A percentile compares a stretch with the other conserved stretches of the same genome.
Conservation (phyloP, 2,888 invertebrate species). For the Lobophora halterata region DNA sequence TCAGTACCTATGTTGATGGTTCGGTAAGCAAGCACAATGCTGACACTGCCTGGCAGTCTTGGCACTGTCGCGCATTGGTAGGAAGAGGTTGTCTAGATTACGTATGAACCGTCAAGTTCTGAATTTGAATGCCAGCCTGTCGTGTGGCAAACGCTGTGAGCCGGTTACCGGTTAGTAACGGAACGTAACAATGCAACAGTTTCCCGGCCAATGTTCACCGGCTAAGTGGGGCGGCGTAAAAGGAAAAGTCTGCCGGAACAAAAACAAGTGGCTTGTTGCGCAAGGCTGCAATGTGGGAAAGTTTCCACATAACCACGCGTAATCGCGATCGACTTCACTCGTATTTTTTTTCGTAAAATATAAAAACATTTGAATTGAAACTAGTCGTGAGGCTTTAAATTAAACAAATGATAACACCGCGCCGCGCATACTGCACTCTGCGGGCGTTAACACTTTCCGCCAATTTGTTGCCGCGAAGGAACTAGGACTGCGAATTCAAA, state of each 20-base stretch:
- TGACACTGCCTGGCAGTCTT: conserved; percentile 4
- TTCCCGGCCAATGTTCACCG: conserved; percentile 45
- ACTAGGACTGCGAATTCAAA: conserved; percentile 44
- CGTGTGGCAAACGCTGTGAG: conserved; percentile 36
- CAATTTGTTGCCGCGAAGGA: conserved; percentile 60
- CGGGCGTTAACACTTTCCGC: conserved; percentile 62
- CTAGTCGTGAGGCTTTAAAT: conserved; percentile 61
- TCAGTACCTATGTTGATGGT: conserved; percentile 14
- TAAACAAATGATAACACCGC: conserved; percentile 77
- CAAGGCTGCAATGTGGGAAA: conserved; percentile 75
- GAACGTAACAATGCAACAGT: conserved; percentile 53
- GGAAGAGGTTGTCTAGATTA: too few species aligned
- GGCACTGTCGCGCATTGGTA: too few species aligned
- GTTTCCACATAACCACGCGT: conserved; percentile 66
- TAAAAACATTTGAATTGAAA: conserved; percentile 24
- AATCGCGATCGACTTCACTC: conserved; percentile 48
- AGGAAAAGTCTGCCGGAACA: conserved; percentile 73
- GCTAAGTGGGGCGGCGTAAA: conserved; percentile 55
- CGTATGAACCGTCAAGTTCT: conserved; percentile 21
- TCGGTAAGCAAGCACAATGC: conserved; percentile 11
- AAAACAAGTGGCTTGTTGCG: conserved; percentile 70
- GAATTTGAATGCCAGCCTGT: conserved; percentile 31
- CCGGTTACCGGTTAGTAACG: conserved; percentile 48
- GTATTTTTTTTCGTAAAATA: conserved; percentile 60
- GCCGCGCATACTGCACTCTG: conserved; percentile 35